A percentile compares a stretch with the other conserved stretches of the same genome.
These are phyloP conservation scores for Dryobotodes eremita DNA, from an alignment of 2,888 invertebrate species.

Conservation along the genomic window DNA sequence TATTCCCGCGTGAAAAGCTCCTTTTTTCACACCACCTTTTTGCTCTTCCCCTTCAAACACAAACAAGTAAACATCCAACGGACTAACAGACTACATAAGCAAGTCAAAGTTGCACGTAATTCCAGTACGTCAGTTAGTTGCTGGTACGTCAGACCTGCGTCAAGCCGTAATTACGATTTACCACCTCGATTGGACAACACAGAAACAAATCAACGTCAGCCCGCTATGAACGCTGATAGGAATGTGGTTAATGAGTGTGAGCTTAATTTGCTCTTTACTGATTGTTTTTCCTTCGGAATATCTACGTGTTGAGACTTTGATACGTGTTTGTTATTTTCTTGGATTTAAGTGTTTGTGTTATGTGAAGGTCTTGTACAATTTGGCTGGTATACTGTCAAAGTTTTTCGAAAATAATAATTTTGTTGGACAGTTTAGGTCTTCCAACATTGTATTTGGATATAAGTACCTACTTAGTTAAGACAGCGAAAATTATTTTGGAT, in stretches of 20 bases:
- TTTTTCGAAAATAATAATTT: background rate
- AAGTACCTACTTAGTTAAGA: background rate
- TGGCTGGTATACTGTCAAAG: too few species aligned
- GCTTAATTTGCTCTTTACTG: slow-evolving; percentile 61
- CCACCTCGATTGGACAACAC: slow-evolving; percentile 76
- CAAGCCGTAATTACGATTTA: slow-evolving; percentile 81
- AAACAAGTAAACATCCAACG: slow-evolving; percentile 42
- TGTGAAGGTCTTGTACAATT: background rate
- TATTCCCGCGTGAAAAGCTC: slow-evolving; percentile 15
- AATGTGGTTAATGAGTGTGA: slow-evolving; percentile 54
- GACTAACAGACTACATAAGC: slow-evolving; percentile 30
- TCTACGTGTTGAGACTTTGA: slow-evolving; percentile 28
- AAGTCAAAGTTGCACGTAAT: slow-evolving; percentile 36
- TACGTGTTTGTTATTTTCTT: slow-evolving; percentile 19
- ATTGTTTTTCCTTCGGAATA: slow-evolving; percentile 59
- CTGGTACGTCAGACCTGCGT: slow-evolving; percentile 76
- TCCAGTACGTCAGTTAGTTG: slow-evolving; percentile 52
- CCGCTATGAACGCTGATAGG: slow-evolving; percentile 52
- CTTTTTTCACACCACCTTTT: slow-evolving; percentile 27
- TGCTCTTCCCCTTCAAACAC: slow-evolving; percentile 28
- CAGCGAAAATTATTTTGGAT: fast-evolving
- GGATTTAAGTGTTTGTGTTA: background rate
- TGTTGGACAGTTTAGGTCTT: background rate
- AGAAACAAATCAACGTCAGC: slow-evolving; percentile 77
- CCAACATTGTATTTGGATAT: background rate